Conservation (phyloP, 2,797 vertebrate genomes). For the Chiropotes sagulatus region DNA sequence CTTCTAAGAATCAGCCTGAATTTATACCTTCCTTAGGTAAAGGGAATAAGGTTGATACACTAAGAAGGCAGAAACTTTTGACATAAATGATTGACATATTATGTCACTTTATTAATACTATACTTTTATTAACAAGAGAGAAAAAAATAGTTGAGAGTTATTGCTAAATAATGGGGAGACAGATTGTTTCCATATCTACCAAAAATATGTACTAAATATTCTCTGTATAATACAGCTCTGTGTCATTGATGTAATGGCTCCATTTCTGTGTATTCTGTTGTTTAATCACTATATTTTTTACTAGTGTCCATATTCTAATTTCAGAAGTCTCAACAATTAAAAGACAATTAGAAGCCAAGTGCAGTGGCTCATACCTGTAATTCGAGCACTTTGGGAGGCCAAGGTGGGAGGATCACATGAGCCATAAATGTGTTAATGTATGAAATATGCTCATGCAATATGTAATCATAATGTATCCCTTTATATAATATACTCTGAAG, state of each 20-base stretch:
- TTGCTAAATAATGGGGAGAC: background rate
- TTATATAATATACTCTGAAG: background rate
- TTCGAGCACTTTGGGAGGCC: background rate
- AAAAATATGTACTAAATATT: background rate
- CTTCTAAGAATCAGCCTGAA: constrained; percentile 14
- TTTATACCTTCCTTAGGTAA: background rate
- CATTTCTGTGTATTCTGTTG: background rate
- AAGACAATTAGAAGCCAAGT: background rate
- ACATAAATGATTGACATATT: constrained; percentile 11
- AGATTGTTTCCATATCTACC: background rate
- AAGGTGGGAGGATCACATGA: background rate
- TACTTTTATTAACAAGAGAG: background rate
- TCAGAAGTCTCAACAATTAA: background rate
- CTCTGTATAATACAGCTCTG: background rate
- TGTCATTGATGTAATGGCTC: background rate
- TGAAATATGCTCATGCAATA: background rate
- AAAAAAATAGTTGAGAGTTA: background rate
- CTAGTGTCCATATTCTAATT: background rate
- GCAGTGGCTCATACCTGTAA: background rate
- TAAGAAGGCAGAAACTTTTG: background rate
- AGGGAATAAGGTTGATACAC: background rate
- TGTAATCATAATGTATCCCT: background rate
- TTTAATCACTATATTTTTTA: background rate
- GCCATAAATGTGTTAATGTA: background rate
- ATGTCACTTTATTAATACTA: constrained; percentile 34